These are phyloP conservation scores for Zapornia atra DNA, from an alignment of 2,113 vertebrate species.

Conservation along the genomic window DNA sequence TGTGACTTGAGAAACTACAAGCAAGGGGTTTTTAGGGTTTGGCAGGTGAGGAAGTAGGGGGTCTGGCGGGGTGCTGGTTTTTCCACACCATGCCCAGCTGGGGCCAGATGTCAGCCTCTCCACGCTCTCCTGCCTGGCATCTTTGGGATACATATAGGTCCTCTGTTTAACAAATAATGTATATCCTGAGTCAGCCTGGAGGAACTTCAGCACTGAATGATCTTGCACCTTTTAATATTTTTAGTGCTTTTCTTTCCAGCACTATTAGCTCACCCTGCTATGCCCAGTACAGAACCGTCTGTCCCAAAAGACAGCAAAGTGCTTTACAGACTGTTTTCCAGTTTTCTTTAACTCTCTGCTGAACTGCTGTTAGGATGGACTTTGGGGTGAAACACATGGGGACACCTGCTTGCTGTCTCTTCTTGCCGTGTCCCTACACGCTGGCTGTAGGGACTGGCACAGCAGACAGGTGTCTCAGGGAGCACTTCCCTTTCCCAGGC, in stretches of 20 bases:
- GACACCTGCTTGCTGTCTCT: neutral
- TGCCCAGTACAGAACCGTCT: neutral
- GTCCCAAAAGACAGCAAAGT: neutral
- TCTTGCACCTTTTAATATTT: neutral
- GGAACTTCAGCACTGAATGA: neutral
- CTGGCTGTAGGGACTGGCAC: neutral
- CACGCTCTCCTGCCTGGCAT: neutral
- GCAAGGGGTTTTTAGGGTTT: neutral
- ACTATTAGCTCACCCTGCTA: neutral
- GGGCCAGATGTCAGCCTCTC: neutral
- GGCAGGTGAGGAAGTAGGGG: neutral
- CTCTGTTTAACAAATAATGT: neutral
- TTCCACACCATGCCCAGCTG: neutral
- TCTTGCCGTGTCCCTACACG: neutral
- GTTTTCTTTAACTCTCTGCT: neutral
- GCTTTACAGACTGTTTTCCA: neutral
- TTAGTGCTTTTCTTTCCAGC: neutral
- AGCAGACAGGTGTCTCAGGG: rapidly evolving
- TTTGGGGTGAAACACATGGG: neutral
- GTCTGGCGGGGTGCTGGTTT: neutral
- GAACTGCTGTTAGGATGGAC: neutral
- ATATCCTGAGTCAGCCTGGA: neutral
- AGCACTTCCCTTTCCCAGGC: neutral
- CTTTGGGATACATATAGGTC: neutral
- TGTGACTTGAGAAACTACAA: neutral